These are phyloP conservation scores for Coreius guichenoti DNA, from an alignment of 2,797 vertebrate species.

Conservation along the genomic window DNA sequence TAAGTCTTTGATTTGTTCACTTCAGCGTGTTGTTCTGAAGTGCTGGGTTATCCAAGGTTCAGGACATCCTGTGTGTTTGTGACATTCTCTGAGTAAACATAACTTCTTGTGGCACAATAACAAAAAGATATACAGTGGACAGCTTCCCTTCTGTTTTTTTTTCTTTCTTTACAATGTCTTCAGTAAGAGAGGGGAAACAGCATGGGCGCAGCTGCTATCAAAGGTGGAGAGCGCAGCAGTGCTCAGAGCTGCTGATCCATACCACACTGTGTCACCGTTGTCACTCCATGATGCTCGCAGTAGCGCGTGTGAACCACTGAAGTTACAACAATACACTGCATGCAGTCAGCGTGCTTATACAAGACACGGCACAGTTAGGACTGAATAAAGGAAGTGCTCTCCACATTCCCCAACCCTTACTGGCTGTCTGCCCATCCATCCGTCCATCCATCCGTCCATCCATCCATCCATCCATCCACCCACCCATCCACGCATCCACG, in stretches of 20 bases:
- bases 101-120: conserved; percentile 17
- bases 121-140: conserved; percentile 43
- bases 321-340: conserved; percentile 46
- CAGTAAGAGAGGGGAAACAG: conserved; percentile 36
- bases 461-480: not conserved
- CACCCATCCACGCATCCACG: not conserved
- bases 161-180: conserved; percentile 17
- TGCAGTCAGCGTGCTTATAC: not conserved
- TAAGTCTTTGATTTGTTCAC: not conserved
- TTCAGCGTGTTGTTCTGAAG: not conserved
- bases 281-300: conserved; percentile 34
- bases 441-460: not conserved
- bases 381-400: conserved; percentile 13
- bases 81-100: conserved; percentile 44
- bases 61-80: conserved; percentile 5
- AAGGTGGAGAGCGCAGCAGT: conserved; percentile 48
- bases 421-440: not conserved
- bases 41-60: conserved; percentile 37
- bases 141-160: conserved; percentile 10
- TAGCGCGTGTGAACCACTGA: conserved; percentile 34
- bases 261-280: conserved; percentile 34
- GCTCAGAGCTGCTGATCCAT: conserved; percentile 38
- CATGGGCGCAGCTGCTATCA: conserved; percentile 52
- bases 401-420: not conserved
- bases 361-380: not conserved